Evolutionary conservation across 2,797 vertebrate genomes (phyloP), one percentile per base, ranked within the genome.

Genomic region (Choloepus didactylus): DNA sequence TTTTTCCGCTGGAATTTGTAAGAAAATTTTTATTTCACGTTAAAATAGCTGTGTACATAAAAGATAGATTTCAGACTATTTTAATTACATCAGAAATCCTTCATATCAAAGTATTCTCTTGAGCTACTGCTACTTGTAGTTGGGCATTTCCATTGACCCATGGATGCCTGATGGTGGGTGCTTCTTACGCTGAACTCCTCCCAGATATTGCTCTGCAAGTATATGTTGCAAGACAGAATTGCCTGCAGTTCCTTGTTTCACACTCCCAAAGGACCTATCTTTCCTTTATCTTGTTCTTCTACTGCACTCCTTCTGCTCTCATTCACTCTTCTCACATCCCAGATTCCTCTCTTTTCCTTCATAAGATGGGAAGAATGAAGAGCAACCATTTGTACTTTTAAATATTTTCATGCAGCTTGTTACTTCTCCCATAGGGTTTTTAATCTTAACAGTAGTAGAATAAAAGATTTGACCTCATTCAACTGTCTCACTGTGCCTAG

Each of bases 1-100:
- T 23, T 94, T 96, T 89, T 54, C 77, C 38, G 41, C 16, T 87
- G 62, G 44, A 95, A 82, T 87, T 92, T 95, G 12, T 94, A 59
- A 92, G 15, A 85, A 46, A 75, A 49, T 91, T 90, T 91, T 93
- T 91, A 91, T 79, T 89, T 15, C 59, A 73, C 76, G 6, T 86
- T 88, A 76, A 91, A 91, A 69, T 94, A 91, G 41, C 72, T 82
- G 15, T 35, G 31, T 85, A 83, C 87, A 73, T 94, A 75, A 95
- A 96, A 92, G 19, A 21, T 35, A 49, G n/a, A 46, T 81, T 62
- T n/a, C n/a, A 59, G 0, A 23, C 67, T 88, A 19, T 49, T 92
- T 95, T 56, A 46, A 82, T 93, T 86, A 79, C 35, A 76, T 54
- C 12, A n/a, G 12, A 83, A 83, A 62, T 89, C 19, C 46, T 82